These are phyloP conservation scores for Furcifer pardalis DNA, from an alignment of 2,797 vertebrate genomes.

Conservation along the genomic window DNA sequence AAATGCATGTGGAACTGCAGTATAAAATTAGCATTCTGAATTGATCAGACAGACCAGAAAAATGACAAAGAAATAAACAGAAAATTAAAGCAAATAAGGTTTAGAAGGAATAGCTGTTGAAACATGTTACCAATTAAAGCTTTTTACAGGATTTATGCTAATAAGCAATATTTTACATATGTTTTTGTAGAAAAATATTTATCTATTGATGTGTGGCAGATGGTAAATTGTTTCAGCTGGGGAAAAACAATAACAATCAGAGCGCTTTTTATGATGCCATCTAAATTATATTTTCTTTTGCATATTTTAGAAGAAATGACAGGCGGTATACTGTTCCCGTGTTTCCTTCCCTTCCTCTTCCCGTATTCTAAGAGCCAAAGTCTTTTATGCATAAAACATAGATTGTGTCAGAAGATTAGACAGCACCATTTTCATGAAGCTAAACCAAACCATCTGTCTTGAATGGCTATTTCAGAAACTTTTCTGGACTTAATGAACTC, in stretches of 20 bases:
- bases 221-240: conserved; percentile 49
- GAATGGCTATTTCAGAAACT: conserved; percentile 41
- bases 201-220: conserved; percentile 44
- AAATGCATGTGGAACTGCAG: not conserved
- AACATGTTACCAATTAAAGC: conserved; percentile 42
- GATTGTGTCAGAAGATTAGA: conserved; percentile 66
- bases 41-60: not conserved
- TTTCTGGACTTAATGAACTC: conserved; percentile 45
- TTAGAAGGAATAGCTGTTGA: conserved; percentile 47
- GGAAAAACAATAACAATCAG: conserved; percentile 41
- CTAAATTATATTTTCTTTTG: conserved; percentile 30
- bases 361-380: conserved; percentile 37
- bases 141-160: conserved; percentile 33
- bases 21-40: conserved; percentile 15
- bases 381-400: conserved; percentile 57
- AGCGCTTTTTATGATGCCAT: conserved; percentile 40
- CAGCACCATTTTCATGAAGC: conserved; percentile 49
- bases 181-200: conserved; percentile 36
- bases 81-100: conserved; percentile 15
- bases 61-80: conserved; percentile 15
- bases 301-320: conserved; percentile 44
- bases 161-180: conserved; percentile 31
- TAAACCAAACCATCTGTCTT: conserved; percentile 71
- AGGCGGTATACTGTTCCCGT: conserved; percentile 32
- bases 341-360: conserved; percentile 27